phyloP scores from a whole-genome alignment of 2,797 vertebrate species.

The Cyprinodon diabolis region DNA sequence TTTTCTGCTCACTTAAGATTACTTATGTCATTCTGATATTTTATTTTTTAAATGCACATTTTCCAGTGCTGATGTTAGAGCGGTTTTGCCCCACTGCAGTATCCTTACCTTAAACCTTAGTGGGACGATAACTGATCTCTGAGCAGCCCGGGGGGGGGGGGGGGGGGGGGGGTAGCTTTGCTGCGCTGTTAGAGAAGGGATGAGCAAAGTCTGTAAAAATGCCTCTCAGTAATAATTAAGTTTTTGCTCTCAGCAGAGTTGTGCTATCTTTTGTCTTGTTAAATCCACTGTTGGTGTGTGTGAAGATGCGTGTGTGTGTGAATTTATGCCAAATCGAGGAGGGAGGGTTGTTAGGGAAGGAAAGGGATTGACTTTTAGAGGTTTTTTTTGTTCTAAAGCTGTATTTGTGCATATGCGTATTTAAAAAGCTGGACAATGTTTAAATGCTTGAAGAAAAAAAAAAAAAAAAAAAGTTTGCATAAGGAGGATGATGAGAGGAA shows the following conservation, averaged over 20 bases:
- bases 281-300: constrained; percentile 48
- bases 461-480: constrained; percentile 57
- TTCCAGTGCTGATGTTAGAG: constrained; percentile 24
- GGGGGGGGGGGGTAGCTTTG: constrained; percentile 16
- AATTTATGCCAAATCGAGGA: constrained; percentile 80
- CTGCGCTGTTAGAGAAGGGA: constrained; percentile 66
- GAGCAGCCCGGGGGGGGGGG: constrained; percentile 25
- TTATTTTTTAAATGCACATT: constrained; percentile 35
- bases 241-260: constrained; percentile 49
- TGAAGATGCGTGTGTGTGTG: constrained; percentile 18
- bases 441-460: constrained; percentile 75
- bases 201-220: constrained; percentile 57
- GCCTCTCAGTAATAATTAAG: constrained; percentile 52
- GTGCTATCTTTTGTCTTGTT: constrained; percentile 35
- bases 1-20: constrained; percentile 36
- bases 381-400: constrained; percentile 24
- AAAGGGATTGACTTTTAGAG: constrained; percentile 68
- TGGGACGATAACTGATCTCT: constrained; percentile 26
- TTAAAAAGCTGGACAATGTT: constrained; percentile 81
- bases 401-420: constrained; percentile 56
- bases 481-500: constrained; percentile 72
- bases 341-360: constrained; percentile 58
- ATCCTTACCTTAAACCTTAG: constrained; percentile 46
- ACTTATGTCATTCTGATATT: constrained; percentile 29
- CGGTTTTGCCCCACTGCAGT: constrained; percentile 34